Conservation (phyloP, 1,140 invertebrate genomes). For the Lordiphosa clarofinis region DNA sequence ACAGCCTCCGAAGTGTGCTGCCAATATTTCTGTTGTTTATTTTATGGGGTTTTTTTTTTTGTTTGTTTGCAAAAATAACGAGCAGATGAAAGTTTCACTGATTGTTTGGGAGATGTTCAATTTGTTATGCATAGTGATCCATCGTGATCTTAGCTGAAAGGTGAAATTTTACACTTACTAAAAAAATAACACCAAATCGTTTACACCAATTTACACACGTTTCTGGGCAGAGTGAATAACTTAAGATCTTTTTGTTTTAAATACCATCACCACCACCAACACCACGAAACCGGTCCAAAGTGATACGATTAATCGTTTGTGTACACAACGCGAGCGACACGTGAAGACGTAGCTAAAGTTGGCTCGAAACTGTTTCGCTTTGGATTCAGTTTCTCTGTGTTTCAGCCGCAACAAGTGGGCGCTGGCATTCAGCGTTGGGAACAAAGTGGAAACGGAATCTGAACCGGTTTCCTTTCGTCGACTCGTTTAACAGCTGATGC, state of each 20-base stretch:
- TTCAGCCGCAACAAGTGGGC: slow-evolving; percentile 41
- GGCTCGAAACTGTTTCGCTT: slow-evolving; percentile 37
- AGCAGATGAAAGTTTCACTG: slow-evolving; percentile 12
- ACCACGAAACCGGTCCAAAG: slow-evolving; percentile 10
- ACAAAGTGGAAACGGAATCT: slow-evolving; percentile 21
- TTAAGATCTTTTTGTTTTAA: slow-evolving; percentile 10
- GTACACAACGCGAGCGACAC: slow-evolving; percentile 16
- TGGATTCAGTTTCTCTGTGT: not conserved
- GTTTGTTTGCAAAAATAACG: slow-evolving; percentile 7
- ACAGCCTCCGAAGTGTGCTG: slow-evolving; percentile 9
- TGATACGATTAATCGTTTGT: slow-evolving; percentile 4
- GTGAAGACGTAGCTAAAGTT: slow-evolving; percentile 16
- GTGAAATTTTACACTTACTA: slow-evolving; percentile 5
- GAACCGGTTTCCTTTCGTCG: slow-evolving; percentile 24
- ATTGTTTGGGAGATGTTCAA: slow-evolving; percentile 1
- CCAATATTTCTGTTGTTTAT: slow-evolving; percentile 7
- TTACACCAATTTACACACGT: too few species aligned
- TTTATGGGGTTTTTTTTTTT: not conserved
- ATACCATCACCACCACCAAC: slow-evolving; percentile 19
- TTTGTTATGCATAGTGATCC: slow-evolving; percentile 1
- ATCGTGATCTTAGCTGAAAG: slow-evolving; percentile 2
- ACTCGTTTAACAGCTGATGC: slow-evolving; percentile 51
- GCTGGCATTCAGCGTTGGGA: slow-evolving; percentile 18
- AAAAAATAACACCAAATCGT: not conserved
- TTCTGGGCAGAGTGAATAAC: too few species aligned